Evolutionary conservation across 1,140 invertebrate species (phyloP).

Genomic region (Archivesica marissinica): DNA sequence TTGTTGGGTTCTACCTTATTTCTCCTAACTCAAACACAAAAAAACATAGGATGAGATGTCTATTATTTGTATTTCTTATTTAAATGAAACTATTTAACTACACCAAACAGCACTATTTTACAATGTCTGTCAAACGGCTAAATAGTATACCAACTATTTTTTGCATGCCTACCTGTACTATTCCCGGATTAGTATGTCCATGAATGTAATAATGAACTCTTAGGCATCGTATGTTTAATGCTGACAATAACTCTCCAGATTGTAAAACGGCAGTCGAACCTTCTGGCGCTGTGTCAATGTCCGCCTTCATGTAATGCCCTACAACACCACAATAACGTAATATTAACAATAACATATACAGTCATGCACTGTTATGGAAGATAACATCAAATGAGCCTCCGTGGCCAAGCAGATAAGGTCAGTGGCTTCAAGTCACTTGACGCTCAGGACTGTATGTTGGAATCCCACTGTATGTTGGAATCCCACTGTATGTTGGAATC

Average conservation of each 20-base stretch:
- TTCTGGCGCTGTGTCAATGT: not conserved
- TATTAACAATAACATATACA: too few species aligned
- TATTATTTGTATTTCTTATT: not conserved
- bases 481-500: not conserved
- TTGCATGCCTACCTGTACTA: not conserved
- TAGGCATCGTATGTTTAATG: not conserved
- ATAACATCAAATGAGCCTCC: too few species aligned
- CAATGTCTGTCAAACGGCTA: not conserved
- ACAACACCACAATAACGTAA: not conserved
- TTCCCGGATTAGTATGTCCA: not conserved
- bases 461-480: not conserved
- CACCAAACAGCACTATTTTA: not conserved
- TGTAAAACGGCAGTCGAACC: not conserved
- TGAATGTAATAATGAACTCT: not conserved
- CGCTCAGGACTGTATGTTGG: not conserved
- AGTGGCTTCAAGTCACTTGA: not conserved
- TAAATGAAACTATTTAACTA: not conserved
- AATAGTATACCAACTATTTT: not conserved
- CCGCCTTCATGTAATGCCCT: not conserved
- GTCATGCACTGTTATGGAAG: too few species aligned
- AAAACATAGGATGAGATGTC: too few species aligned
- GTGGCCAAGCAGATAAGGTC: not conserved
- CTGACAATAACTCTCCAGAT: too few species aligned
- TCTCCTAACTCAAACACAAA: too few species aligned
- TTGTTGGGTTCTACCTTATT: too few species aligned